Evolutionary conservation across 2,113 vertebrate species (phyloP).

Genomic region (Columba janthina): DNA sequence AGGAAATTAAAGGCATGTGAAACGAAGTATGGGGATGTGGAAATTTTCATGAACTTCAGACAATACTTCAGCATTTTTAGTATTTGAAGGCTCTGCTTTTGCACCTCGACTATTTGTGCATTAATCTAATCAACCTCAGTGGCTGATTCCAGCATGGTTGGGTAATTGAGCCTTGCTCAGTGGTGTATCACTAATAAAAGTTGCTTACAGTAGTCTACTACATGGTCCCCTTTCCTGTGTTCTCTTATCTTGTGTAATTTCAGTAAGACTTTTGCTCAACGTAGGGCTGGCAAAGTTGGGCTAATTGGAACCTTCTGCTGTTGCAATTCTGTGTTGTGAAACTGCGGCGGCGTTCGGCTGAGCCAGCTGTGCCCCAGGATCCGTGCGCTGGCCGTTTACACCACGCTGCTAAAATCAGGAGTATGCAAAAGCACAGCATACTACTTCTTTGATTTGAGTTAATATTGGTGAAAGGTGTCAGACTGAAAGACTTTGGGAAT

Average conservation of each 20-base stretch:
- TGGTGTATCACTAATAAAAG: background rate
- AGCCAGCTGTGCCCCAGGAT: background rate
- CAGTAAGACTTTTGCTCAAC: background rate
- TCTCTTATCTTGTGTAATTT: background rate
- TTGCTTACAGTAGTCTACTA: background rate
- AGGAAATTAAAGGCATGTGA: background rate
- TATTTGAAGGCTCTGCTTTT: background rate
- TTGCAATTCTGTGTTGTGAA: constrained; percentile 18
- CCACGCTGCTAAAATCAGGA: rapidly evolving
- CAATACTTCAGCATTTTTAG: background rate
- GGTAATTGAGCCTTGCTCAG: background rate
- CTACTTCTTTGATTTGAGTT: background rate
- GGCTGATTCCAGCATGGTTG: background rate
- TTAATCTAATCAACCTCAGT: background rate
- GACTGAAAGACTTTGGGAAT: background rate
- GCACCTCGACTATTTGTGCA: rapidly evolving
- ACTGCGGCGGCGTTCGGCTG: background rate
- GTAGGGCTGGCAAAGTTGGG: background rate
- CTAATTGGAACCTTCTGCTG: background rate
- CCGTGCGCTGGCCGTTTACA: background rate
- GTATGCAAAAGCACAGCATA: rapidly evolving
- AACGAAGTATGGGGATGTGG: background rate
- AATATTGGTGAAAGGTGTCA: background rate
- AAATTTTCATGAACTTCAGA: background rate
- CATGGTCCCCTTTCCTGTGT: background rate